Percentiles rank a stretch among this genome's conserved stretches.
These are phyloP conservation scores for Prionailurus viverrinus DNA, from an alignment of 2,113 vertebrate genomes.

Conservation along the genomic window DNA sequence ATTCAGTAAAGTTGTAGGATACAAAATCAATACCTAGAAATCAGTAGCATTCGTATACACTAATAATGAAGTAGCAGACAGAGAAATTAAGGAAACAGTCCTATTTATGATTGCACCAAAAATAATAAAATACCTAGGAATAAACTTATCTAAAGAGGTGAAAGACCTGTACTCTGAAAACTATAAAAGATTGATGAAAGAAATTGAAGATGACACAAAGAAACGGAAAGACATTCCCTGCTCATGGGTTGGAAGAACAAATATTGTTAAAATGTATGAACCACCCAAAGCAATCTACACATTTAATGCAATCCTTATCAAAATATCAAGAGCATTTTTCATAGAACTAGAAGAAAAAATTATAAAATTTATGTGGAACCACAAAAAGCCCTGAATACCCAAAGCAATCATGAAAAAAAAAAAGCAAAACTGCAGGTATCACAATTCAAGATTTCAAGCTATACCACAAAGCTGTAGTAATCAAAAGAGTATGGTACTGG, in stretches of 20 bases:
- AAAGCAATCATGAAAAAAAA: not conserved
- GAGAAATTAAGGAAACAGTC: not conserved
- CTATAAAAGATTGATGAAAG: not conserved
- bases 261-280: not conserved
- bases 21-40: not conserved
- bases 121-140: not conserved
- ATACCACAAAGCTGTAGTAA: not conserved
- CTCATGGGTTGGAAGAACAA: not conserved
- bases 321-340: not conserved
- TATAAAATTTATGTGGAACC: not conserved
- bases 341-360: not conserved
- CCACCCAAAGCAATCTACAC: not conserved
- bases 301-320: not conserved
- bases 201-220: not conserved
- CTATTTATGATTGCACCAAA: not conserved
- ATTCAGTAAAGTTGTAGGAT: not conserved
- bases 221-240: not conserved
- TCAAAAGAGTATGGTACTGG: not conserved
- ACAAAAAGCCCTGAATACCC: not conserved
- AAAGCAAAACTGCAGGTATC: too few species aligned
- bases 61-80: not conserved
- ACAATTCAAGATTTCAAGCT: not conserved
- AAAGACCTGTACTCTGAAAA: not conserved
- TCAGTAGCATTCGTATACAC: not conserved
- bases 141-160: not conserved